Evolutionary conservation across 2,797 vertebrate species (phyloP).

Genomic region (Cossypha polioptera): DNA sequence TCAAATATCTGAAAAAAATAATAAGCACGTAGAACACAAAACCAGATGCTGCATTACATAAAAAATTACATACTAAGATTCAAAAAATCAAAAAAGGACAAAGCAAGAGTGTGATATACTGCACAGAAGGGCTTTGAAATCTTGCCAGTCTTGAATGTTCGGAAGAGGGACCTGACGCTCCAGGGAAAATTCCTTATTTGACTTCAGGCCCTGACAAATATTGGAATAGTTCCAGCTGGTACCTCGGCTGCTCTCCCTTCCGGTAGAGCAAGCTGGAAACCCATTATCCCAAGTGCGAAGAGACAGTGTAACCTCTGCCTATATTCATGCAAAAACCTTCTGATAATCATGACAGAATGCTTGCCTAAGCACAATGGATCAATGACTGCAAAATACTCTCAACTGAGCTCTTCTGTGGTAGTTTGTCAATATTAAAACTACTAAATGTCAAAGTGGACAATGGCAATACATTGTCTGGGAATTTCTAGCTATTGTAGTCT

Average conservation of each 20-base stretch:
- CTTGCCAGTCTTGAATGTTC: neutral
- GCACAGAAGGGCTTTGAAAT: neutral
- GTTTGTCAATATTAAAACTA: slow-evolving; percentile 5
- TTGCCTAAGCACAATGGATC: neutral
- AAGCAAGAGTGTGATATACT: neutral
- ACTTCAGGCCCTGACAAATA: neutral
- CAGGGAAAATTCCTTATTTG: neutral
- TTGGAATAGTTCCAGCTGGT: neutral
- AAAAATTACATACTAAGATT: neutral
- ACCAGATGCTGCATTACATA: neutral
- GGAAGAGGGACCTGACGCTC: neutral
- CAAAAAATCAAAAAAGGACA: neutral
- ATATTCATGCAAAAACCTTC: neutral
- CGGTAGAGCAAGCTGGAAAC: neutral
- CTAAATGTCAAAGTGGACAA: neutral
- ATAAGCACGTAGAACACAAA: fast-evolving
- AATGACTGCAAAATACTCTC: neutral
- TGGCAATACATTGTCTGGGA: neutral
- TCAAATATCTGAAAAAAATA: neutral
- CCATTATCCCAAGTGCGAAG: neutral
- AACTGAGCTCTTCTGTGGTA: neutral
- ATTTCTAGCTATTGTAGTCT: neutral
- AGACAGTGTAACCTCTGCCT: neutral
- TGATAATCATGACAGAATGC: neutral
- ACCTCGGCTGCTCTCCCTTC: neutral